These are phyloP conservation scores for Girardinus metallicus DNA, from an alignment of 2,797 vertebrate genomes.

Conservation along the genomic window DNA sequence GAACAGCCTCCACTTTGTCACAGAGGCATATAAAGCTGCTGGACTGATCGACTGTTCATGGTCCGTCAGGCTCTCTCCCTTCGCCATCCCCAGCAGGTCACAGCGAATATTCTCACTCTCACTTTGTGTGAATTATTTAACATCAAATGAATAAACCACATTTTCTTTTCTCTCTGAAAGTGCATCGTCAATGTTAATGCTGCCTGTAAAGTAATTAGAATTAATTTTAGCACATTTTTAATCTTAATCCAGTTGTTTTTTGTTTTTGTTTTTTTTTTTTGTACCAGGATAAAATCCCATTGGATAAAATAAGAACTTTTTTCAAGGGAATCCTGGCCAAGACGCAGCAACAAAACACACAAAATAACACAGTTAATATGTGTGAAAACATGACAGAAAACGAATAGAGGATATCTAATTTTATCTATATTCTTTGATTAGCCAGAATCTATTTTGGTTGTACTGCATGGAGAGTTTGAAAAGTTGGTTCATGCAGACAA, in stretches of 20 bases:
- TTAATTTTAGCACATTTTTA: neutral
- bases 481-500: neutral
- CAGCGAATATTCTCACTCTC: neutral
- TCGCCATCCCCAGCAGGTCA: neutral
- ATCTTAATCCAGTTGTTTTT: neutral
- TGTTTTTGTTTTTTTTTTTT: no score
- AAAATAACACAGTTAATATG: no score
- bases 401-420: neutral
- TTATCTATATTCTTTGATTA: neutral
- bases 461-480: neutral
- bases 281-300: no score
- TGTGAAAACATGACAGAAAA: neutral
- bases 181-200: neutral
- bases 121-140: conserved; percentile 5
- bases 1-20: conserved; percentile 15
- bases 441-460: neutral
- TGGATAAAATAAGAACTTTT: no score
- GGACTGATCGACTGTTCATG: neutral
- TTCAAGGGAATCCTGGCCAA: no score
- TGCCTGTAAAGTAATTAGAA: neutral
- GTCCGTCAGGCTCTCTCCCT: no score
- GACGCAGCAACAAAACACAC: no score
- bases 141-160: neutral
- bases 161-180: neutral
- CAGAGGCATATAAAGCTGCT: neutral